Percentiles rank a stretch among this genome's conserved stretches.
Evolutionary conservation across 2,113 vertebrate species (phyloP).

Genomic region (Melospiza georgiana): DNA sequence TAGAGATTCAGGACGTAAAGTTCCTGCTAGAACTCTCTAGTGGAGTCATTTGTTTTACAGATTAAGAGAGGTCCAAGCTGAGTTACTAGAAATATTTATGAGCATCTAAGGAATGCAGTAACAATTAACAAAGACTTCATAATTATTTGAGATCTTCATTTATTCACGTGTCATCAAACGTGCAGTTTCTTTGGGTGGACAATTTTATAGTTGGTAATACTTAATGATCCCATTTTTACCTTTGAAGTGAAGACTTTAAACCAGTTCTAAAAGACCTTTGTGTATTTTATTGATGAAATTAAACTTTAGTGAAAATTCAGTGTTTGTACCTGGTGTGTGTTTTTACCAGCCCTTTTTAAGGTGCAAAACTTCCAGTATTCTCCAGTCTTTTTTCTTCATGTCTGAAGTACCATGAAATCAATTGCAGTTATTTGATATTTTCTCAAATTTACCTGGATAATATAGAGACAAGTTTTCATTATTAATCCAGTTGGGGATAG

Average conservation of each 20-base stretch:
- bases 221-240: neutral
- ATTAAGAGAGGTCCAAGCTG: neutral
- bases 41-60: neutral
- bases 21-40: neutral
- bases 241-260: neutral
- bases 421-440: neutral
- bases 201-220: neutral
- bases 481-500: neutral
- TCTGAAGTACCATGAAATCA: neutral
- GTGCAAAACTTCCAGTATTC: neutral
- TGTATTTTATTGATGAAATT: neutral
- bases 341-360: neutral
- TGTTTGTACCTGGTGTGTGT: neutral
- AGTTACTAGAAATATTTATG: neutral
- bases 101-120: neutral
- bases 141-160: neutral
- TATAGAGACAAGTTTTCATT: neutral
- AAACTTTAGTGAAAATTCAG: neutral
- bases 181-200: neutral
- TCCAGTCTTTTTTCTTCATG: neutral
- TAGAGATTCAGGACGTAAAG: neutral
- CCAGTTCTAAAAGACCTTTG: neutral
- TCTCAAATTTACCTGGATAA: neutral
- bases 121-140: neutral
- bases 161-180: neutral